Evolutionary conservation across 2,113 vertebrate species (phyloP), one percentile per base, ranked within the genome.

Genomic region (Ranitomeya imitator): DNA sequence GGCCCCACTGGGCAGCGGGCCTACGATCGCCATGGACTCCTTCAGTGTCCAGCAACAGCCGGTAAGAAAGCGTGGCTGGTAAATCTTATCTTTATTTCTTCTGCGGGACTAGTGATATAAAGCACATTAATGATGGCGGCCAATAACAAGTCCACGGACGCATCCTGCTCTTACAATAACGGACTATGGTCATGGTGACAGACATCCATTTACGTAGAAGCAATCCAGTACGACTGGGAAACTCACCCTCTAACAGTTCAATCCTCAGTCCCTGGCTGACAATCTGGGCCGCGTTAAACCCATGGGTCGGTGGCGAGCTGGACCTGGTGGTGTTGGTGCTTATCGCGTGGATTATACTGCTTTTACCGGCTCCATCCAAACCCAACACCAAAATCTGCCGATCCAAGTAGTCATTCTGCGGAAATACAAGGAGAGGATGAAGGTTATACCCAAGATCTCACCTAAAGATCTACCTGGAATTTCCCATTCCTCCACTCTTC

Each of bases 171-270:
- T 15, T 60, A 60, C 16, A 21, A 63, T 63, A 8, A 63, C 19
- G 2, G 16, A 57, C 55, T 57, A 57, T 13, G 55, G 55, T 11
- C 55, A 9, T 11, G 12, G 55, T 57, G 55, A 13, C 55, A 19
- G 60, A 4, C 60, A 18, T 18, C 60, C 18, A 61, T 7, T 18
- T 18, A 19, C 19, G 16, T 63, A 19, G 16, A 6, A 21, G 61
- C 61, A 19, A 63, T 63, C 61, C 18, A 63, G 18, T 67, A 23
- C 7, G 10, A 67, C 21, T 67, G 11, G 54, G 9, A 79, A 21
- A 65, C 95, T 96, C 94, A 99, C 97, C 97, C 91, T 99, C 97
- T 89, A 98, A 93, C 90, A 99, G 95, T 92, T 97, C 95, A 83
- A 98, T 93, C 93, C 97, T 93, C 89, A 96, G 94, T 85, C 93